Percentiles rank a stretch among this genome's conserved stretches.
Evolutionary conservation across 2,113 vertebrate species (phyloP).

Genomic region (Mormoops blainvillei): DNA sequence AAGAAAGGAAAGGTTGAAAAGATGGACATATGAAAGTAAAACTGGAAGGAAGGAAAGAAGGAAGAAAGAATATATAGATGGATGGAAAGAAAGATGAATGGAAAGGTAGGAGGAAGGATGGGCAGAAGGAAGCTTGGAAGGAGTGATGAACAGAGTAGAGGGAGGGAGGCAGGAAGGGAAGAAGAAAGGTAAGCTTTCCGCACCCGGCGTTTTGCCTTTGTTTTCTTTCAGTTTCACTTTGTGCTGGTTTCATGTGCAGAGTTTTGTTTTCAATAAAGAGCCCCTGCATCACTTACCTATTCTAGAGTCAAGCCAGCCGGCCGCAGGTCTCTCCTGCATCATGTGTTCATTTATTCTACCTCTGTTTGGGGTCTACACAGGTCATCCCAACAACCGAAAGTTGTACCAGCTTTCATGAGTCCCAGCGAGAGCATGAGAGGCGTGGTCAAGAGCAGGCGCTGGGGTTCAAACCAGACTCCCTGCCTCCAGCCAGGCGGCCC

Average conservation of each 20-base stretch:
- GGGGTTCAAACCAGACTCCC: background rate
- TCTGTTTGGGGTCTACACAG: background rate
- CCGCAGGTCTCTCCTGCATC: background rate
- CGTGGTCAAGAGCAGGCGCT: background rate
- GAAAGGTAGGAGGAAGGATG: background rate
- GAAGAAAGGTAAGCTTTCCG: background rate
- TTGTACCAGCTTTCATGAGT: background rate
- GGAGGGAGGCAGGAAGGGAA: background rate
- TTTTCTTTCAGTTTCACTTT: too few species aligned
- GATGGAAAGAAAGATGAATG: background rate
- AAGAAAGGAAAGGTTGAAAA: background rate
- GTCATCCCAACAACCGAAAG: background rate
- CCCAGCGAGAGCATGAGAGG: background rate
- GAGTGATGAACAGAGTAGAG: background rate
- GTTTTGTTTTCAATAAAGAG: background rate
- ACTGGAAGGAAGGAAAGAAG: background rate
- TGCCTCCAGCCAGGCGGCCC: background rate
- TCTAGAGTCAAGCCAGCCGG: background rate
- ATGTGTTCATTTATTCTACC: background rate
- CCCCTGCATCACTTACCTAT: background rate
- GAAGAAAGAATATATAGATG: background rate
- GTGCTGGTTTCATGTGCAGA: too few species aligned
- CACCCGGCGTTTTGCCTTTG: background rate
- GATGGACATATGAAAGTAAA: background rate
- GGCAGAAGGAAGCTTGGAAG: background rate